Base-by-base conservation (phyloP, 2,113 vertebrate species). In the Daphoenositta chrysoptera region DNA sequence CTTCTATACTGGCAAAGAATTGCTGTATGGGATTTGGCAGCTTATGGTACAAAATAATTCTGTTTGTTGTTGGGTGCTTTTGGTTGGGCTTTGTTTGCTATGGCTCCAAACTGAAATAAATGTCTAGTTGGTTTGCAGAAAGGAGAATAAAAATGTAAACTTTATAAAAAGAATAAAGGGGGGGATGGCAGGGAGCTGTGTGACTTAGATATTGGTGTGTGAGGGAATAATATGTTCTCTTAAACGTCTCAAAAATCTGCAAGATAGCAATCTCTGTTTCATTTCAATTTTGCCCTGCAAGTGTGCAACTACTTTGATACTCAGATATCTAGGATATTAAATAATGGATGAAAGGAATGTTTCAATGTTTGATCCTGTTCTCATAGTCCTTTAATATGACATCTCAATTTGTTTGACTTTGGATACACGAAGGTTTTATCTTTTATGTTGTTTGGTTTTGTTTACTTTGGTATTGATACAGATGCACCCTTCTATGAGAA, bases 361-460 rank as follows among this genome's bases (percentile, higher is more conserved):
- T 68, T 79, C 45, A 54, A 1, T 82, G 58, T 93, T 93, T 92
- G 64, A 33, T 75, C 47, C 92, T 56, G 65, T 37, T 88, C 54
- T 33, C 31, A 48, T 23, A 87, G 58, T 76, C 35, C 54, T 94
- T 53, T 88, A 90, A 66, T 73, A 80, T 63, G 71, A 91, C 33
- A 37, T 88, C 71, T 90, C 79, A 54, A 77, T 95, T 85, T 90
- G 65, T 83, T 93, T 93, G 66, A 4, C 51, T 93, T 81, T 56
- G 54, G 72, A 22, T 90, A 44, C n/a, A 26, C 13, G 9, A 72
- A 71, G 13, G 10, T 51, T 93, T 88, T 92, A 37, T 77, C 5
- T 90, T 80, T 86, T 64, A 45, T 63, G 27, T 82, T 47, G 5
- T 79, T 91, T 69, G 24, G 2, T 37, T 90, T 88, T 84, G 37